These are phyloP conservation scores for Otocyon megalotis DNA, from an alignment of 2,113 vertebrate genomes.

Conservation along the genomic window DNA sequence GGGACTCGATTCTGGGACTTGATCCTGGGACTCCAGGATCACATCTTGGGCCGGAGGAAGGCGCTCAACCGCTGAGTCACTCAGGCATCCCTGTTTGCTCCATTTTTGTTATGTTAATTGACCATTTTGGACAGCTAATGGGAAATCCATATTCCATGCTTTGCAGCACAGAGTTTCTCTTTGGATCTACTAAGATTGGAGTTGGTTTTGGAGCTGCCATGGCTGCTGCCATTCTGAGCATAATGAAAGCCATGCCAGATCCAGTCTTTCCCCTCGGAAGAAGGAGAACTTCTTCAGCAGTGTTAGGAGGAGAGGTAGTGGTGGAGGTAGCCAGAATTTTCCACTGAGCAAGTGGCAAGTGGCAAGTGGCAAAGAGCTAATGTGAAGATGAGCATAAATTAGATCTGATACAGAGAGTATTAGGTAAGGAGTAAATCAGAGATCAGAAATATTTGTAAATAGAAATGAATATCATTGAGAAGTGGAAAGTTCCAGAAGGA, in stretches of 20 bases:
- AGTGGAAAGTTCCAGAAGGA: constrained; percentile 40
- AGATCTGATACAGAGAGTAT: not conserved
- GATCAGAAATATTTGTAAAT: constrained; percentile 24
- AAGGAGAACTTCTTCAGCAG: not conserved
- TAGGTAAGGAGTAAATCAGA: not conserved
- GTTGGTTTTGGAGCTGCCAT: not conserved
- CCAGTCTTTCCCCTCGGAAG: not conserved
- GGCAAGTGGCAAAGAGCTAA: not conserved
- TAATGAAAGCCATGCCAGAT: not conserved
- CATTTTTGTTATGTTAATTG: not conserved
- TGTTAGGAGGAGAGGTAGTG: not conserved
- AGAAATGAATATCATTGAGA: not conserved
- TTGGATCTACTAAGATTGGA: not conserved
- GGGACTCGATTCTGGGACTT: no score
- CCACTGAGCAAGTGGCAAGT: not conserved
- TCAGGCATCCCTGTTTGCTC: no score
- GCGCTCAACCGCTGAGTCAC: no score
- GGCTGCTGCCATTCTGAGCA: not conserved
- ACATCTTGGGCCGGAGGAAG: no score
- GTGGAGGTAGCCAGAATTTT: not conserved
- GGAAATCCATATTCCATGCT: not conserved
- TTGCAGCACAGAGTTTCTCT: not conserved
- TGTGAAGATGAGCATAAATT: not conserved
- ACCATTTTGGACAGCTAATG: not conserved
- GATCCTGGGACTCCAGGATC: no score